Evolutionary conservation across 2,888 invertebrate species (phyloP).

Genomic region (Biston stratarius): DNA sequence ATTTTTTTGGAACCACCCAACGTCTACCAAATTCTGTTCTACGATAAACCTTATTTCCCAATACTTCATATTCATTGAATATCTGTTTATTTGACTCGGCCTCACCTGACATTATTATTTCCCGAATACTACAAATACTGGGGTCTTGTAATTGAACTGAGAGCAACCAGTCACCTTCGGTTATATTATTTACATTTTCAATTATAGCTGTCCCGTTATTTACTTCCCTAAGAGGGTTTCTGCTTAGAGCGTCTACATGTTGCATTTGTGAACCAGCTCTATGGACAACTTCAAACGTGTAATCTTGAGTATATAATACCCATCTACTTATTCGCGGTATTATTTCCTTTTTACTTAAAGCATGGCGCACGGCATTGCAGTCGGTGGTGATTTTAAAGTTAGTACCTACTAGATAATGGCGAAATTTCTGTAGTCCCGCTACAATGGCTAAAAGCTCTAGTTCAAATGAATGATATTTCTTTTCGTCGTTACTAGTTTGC

Average conservation of each 20-base stretch:
- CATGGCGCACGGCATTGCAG: not conserved
- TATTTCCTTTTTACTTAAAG: conserved; percentile 44
- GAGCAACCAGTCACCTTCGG: conserved; percentile 1
- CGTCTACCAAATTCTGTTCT: conserved; percentile 47
- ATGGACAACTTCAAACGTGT: conserved; percentile 39
- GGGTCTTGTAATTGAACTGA: conserved; percentile 38
- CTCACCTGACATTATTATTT: conserved; percentile 41
- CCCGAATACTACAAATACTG: conserved; percentile 6
- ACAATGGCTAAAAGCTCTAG: conserved; percentile 30
- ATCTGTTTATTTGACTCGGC: conserved; percentile 40
- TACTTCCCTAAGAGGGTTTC: not conserved
- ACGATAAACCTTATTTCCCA: conserved; percentile 49
- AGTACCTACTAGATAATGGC: not conserved
- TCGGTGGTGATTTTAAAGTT: not conserved
- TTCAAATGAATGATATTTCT: conserved; percentile 32
- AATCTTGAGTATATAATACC: conserved; percentile 47
- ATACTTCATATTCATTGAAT: conserved; percentile 46
- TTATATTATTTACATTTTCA: not conserved
- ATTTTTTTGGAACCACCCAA: conserved; percentile 26
- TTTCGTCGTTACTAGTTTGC: conserved; percentile 27
- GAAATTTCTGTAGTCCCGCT: not conserved
- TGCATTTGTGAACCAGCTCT: conserved; percentile 41
- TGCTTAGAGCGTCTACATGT: conserved; percentile 20
- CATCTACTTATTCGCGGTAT: conserved; percentile 48
- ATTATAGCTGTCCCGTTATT: not conserved